These are phyloP conservation scores for Hydrotaea diabolus DNA, from an alignment of 2,888 invertebrate genomes.

Conservation along the genomic window DNA sequence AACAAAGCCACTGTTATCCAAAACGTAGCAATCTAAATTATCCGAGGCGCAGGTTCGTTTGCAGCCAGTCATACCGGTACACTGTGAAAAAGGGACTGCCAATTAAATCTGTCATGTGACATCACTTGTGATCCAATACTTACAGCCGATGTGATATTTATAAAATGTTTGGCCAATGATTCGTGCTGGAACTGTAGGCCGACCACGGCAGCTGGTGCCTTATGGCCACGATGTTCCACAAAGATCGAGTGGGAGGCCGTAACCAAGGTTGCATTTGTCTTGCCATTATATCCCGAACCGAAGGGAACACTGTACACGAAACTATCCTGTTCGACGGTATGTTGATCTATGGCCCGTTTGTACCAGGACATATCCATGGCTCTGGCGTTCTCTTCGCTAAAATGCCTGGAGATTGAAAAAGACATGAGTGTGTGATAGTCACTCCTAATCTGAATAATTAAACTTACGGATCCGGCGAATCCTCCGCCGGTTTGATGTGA, in stretches of 20 bases:
- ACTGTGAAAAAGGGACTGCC: too few species aligned
- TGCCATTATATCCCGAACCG: slow-evolving; percentile 80
- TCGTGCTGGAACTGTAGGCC: slow-evolving; percentile 93
- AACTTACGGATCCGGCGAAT: slow-evolving; percentile 86
- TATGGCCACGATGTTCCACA: slow-evolving; percentile 90
- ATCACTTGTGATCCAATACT: slow-evolving; percentile 69
- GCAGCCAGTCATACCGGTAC: slow-evolving; percentile 86
- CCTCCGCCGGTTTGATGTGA: slow-evolving; percentile 83
- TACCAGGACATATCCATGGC: slow-evolving; percentile 96
- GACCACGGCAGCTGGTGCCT: slow-evolving; percentile 95
- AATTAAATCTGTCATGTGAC: not conserved
- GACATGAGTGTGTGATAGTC: too few species aligned
- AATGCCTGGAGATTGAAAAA: slow-evolving; percentile 83
- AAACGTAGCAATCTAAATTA: slow-evolving; percentile 94
- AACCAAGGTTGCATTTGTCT: slow-evolving; percentile 85
- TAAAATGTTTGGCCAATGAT: slow-evolving; percentile 90
- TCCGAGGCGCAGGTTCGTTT: slow-evolving; percentile 93
- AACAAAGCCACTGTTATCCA: slow-evolving; percentile 97
- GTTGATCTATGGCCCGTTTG: slow-evolving; percentile 93
- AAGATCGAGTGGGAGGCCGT: slow-evolving; percentile 96
- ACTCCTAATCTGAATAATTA: not conserved
- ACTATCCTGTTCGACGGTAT: slow-evolving; percentile 91
- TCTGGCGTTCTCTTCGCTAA: slow-evolving; percentile 89
- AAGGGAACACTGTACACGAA: slow-evolving; percentile 90
- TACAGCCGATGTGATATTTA: slow-evolving; percentile 94